Percentiles rank a stretch among this genome's conserved stretches.
phyloP scores from a whole-genome alignment of 2,113 vertebrate species.

The Sturnira hondurensis region DNA sequence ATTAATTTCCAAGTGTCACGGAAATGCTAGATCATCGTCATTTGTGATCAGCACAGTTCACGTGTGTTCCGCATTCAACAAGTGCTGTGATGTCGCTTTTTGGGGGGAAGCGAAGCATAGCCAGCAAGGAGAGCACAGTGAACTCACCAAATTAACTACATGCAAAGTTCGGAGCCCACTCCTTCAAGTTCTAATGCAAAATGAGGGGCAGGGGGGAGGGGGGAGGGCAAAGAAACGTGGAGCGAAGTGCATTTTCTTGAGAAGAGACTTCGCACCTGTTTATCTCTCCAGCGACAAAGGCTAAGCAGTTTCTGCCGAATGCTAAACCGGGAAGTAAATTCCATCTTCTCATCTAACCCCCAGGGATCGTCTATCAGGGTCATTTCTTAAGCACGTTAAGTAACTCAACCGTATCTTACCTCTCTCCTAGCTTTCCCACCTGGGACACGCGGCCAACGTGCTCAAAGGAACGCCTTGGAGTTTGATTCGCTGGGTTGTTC shows the following conservation, averaged over 20 bases:
- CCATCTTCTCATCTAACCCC: not conserved
- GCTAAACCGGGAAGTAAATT: not conserved
- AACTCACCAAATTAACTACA: not conserved
- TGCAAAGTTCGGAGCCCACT: not conserved
- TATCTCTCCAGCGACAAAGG: not conserved
- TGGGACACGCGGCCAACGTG: not conserved
- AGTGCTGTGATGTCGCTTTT: slow-evolving; percentile 31
- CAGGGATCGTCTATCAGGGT: not conserved
- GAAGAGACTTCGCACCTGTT: slow-evolving; percentile 15
- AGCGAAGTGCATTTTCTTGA: not conserved
- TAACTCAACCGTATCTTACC: not conserved
- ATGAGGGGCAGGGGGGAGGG: not conserved
- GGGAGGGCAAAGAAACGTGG: not conserved
- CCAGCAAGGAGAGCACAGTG: not conserved
- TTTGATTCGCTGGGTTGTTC: not conserved
- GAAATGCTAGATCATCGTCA: slow-evolving; percentile 34
- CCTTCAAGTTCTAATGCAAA: slow-evolving; percentile 13
- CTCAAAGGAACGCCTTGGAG: not conserved
- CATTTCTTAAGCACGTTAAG: not conserved
- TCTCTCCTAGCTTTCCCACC: not conserved
- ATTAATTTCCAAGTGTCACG: not conserved
- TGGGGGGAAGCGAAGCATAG: too few species aligned
- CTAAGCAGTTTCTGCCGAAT: slow-evolving; percentile 28
- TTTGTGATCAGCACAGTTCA: slow-evolving; percentile 25
- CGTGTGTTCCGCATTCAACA: slow-evolving; percentile 21